Percentiles rank a stretch among this genome's conserved stretches.
Evolutionary conservation across 2,113 vertebrate species (phyloP).

Genomic region (Rhineura floridana): DNA sequence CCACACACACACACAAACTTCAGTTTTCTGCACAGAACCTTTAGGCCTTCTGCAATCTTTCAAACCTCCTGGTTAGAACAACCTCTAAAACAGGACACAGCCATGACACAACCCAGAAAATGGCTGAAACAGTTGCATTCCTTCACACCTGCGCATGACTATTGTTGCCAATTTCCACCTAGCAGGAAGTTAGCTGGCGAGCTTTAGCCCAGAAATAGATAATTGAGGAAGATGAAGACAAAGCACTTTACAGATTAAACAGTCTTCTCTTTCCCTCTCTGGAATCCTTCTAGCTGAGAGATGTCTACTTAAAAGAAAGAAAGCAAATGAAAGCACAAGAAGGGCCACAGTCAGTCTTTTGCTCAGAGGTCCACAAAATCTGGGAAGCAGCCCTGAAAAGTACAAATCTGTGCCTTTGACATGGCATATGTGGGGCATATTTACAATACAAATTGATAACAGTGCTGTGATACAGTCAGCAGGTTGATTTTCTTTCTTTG

Average conservation of each 20-base stretch:
- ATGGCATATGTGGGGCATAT: background rate
- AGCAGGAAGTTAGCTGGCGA: background rate
- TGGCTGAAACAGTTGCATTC: background rate
- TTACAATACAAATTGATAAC: background rate
- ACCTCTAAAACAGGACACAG: too few relatives aligned
- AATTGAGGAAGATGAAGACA: background rate
- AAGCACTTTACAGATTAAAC: background rate
- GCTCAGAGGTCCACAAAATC: background rate
- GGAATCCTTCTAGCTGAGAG: background rate
- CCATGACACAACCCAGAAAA: too few relatives aligned
- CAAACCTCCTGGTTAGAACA: too few relatives aligned
- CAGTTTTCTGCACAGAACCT: too few relatives aligned
- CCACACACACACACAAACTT: too few relatives aligned
- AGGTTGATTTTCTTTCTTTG: conserved; percentile 8
- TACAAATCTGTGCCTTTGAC: background rate
- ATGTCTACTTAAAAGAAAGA: background rate
- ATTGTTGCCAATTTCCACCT: background rate
- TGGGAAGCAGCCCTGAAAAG: background rate
- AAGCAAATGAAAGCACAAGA: background rate
- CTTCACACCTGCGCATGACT: background rate
- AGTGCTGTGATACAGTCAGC: background rate
- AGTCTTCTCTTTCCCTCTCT: background rate
- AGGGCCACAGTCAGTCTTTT: background rate
- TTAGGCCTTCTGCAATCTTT: too few relatives aligned
- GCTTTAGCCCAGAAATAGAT: background rate